Base-by-base conservation (phyloP, 2,797 vertebrate species). In the Brotula barbata region DNA sequence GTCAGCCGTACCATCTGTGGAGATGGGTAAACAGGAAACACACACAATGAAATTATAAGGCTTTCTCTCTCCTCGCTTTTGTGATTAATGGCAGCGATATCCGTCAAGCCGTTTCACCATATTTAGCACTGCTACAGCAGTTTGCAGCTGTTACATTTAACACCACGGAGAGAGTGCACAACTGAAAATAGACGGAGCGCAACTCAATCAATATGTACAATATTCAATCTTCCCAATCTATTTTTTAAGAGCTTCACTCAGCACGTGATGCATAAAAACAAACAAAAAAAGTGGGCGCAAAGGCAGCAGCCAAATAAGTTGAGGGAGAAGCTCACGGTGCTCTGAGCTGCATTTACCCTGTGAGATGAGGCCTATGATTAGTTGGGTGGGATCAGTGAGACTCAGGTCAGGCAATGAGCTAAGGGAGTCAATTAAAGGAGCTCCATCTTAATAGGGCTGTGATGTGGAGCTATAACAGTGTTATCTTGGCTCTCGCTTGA, bases 381-480 rank as follows among this genome's bases (percentile, higher is more conserved):
- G 81, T 48, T 67, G 82, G 83, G 87, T 79, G 86, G 86, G 78
- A 83, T 84, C 76, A 64, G 61, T 54, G 65, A 67, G 77, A 71
- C 50, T 76, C 73, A 76, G 85, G 78, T 87, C 86, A 83, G 84
- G 84, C 84, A 72, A 82, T 81, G 83, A 88, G 84, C 83, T 81
- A 31, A 64, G 86, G 82, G 87, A 88, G 89, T 92, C 89, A 90
- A 90, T 92, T 91, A 92, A 90, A 89, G 82, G 78, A 85, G 85
- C 81, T 77, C 80, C 79, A 71, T 87, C 80, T 87, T 89, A 89
- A 87, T 82, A 73, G 75, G 79, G 73, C 85, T 88, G 74, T 85
- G 86, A 89, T 91, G 80, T 84, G 59, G 20, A 86, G 86, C 82
- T 82, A 88, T 85, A 82, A 84, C 87, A 54, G 71, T 50, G 69